These are phyloP conservation scores for Chrysomela aeneicollis DNA, from an alignment of 2,888 invertebrate species.

Conservation along the genomic window DNA sequence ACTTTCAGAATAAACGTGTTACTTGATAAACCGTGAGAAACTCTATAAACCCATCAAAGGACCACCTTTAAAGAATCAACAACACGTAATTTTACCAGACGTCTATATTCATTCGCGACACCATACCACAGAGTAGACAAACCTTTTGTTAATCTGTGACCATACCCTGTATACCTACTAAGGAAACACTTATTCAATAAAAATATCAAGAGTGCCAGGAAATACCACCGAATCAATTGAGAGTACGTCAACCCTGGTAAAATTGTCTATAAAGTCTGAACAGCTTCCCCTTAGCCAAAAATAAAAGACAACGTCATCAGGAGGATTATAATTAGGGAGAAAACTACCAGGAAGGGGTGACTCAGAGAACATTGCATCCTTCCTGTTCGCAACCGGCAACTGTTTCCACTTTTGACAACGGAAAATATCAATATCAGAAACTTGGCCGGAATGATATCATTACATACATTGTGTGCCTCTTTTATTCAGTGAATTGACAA, in stretches of 20 bases:
- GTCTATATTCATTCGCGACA: no score
- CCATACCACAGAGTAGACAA: no score
- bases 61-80: no score
- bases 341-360: not conserved
- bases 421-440: no score
- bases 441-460: no score
- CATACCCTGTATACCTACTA: not conserved
- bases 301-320: not conserved
- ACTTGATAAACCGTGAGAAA: no score
- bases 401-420: not conserved
- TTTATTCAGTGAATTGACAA: no score
- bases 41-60: no score
- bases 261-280: not conserved
- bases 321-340: not conserved
- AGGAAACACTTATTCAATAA: not conserved
- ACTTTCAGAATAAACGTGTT: no score
- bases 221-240: not conserved
- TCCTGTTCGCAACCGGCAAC: not conserved
- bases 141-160: no score
- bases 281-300: not conserved
- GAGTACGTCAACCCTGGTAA: not conserved
- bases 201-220: not conserved
- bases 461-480: no score
- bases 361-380: not conserved
- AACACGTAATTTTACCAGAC: no score